Base-by-base conservation (phyloP, 2,797 vertebrate species). In the Lithobates pipiens region DNA sequence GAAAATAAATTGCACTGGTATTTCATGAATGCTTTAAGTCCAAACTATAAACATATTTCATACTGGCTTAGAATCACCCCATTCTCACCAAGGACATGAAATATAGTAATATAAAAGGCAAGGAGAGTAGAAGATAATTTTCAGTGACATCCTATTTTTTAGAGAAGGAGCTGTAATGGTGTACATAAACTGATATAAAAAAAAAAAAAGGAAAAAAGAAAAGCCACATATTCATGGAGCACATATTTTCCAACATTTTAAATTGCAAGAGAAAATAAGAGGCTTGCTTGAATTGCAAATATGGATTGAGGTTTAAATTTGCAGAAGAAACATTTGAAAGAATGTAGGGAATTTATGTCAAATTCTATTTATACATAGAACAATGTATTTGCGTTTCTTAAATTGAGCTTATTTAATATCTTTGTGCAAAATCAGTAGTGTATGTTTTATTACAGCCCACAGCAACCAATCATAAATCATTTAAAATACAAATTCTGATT, bases 61-160 rank as follows among this genome's bases (percentile, higher is more conserved):
- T 74, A 72, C n/a, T 57, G 16, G 50, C 68, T 34, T 42, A 73
- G 50, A 82, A 74, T 73, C 80, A 82, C 80, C 8, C 9, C 34
- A 65, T 82, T 82, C 54, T 65, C 16, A 44, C 34, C 2, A 23
- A 16, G 54, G 69, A 73, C 70, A 73, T 82, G 36, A 61, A 72
- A 82, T 73, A 82, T 39, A 73, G 70, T 34, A 61, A 73, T 63
- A 61, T 36, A 82, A 86, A 87, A 88, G 84, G 84, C 16, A 84
- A 90, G 86, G 89, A 86, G 89, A 92, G 90, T 90, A 89, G 91
- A 91, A 90, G 89, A 88, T 90, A 92, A 89, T 88, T 89, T 90
- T 85, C 80, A 85, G 79, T 88, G 88, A 82, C 70, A 73, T 61
- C 79, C 68, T 81, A 72, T 54, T 71, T 67, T 81, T 72, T 81